These are phyloP conservation scores for Leptoteleia sp. DNA, from an alignment of 1,140 invertebrate genomes.

Conservation along the genomic window DNA sequence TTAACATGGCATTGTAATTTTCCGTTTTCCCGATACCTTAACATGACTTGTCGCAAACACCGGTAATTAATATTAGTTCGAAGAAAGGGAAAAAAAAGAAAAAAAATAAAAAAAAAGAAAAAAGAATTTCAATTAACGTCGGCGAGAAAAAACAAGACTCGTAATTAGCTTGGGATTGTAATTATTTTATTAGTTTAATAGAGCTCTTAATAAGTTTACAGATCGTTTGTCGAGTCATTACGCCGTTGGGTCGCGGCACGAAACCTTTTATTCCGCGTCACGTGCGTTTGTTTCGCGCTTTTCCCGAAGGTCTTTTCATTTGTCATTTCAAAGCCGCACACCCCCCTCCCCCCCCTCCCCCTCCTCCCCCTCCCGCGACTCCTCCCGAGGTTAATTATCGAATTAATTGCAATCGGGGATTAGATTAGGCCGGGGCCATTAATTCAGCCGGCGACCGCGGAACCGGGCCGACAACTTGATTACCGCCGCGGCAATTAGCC, in stretches of 20 bases:
- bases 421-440: slow-evolving; percentile 9
- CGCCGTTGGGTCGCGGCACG: slow-evolving; percentile 23
- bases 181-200: slow-evolving; percentile 62
- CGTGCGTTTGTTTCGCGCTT: slow-evolving; percentile 14
- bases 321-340: too few relatives aligned
- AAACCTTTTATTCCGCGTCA: slow-evolving; percentile 18
- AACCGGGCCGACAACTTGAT: slow-evolving; percentile 43
- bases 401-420: slow-evolving; percentile 1
- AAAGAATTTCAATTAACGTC: slow-evolving; percentile 49
- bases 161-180: slow-evolving; percentile 40
- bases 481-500: slow-evolving; percentile 29
- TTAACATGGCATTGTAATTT: not conserved
- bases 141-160: slow-evolving; percentile 34
- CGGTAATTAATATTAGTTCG: slow-evolving; percentile 18
- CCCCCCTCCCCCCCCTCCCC: too few relatives aligned
- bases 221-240: slow-evolving; percentile 53
- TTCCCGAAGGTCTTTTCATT: slow-evolving; percentile 4
- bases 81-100: too few relatives aligned
- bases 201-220: slow-evolving; percentile 50
- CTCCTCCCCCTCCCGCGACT: too few relatives aligned
- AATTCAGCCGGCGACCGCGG: not conserved
- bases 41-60: not conserved
- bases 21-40: not conserved
- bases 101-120: too few relatives aligned
- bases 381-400: not conserved